Conservation (phyloP, 2,113 vertebrate genomes). For the Heteronetta atricapilla region DNA sequence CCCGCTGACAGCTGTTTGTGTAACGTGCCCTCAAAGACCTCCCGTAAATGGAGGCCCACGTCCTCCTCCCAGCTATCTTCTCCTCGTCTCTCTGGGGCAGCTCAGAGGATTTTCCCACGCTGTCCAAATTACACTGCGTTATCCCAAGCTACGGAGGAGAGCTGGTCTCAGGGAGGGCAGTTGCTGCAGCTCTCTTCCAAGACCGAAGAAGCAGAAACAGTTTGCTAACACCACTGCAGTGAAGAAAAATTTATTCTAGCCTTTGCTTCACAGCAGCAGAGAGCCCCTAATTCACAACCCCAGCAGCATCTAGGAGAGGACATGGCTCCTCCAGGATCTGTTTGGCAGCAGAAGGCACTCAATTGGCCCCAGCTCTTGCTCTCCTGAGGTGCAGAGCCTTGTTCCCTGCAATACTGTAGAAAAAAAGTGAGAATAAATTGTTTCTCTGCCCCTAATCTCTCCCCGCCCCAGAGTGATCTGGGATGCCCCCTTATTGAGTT, state of each 20-base stretch:
- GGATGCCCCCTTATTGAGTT: background rate
- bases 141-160: background rate
- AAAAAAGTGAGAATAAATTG: background rate
- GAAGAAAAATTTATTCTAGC: background rate
- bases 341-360: background rate
- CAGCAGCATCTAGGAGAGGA: background rate
- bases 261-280: background rate
- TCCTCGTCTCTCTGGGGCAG: conserved; percentile 20
- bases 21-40: conserved; percentile 61
- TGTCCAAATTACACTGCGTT: background rate
- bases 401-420: background rate
- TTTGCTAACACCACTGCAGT: background rate
- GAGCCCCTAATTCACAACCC: background rate
- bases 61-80: conserved; percentile 27
- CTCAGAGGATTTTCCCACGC: conserved; percentile 50
- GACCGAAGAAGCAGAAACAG: background rate
- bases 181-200: conserved; percentile 12
- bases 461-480: background rate
- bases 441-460: background rate
- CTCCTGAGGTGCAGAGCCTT: background rate
- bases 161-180: background rate
- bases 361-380: background rate
- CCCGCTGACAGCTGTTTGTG: conserved; percentile 47
- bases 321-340: background rate
- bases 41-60: background rate